Base-by-base conservation (phyloP, 2,113 vertebrate species). In the Colaptes auratus region DNA sequence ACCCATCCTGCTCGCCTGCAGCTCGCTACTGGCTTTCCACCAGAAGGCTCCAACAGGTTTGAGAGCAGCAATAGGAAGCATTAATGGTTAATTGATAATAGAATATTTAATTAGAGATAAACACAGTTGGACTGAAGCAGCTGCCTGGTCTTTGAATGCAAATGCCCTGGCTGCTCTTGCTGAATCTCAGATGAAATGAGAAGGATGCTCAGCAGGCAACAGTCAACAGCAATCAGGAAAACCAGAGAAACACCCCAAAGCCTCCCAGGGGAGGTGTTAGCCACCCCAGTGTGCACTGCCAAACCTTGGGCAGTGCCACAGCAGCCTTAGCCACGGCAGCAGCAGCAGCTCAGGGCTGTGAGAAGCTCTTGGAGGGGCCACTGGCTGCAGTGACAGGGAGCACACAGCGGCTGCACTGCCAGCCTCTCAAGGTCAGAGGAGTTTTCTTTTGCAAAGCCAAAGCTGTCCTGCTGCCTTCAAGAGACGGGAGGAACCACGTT, bases 91-190 rank as follows among this genome's bases (percentile, higher is more conserved):
- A 92, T 63, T 91, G 93, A 89, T 90, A 90, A 80, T 18, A 67
- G 72, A 61, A 82, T 90, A 79, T 69, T 96, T 93, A 82, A 97
- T 92, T 95, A 92, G 90, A 93, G 73, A 71, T 72, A 82, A 78
- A 73, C 42, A 72, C 39, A 25, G 83, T 19, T 21, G 67, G 73
- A 80, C 55, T 5, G 64, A 76, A 88, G 72, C 82, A 92, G 89
- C 84, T 60, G 86, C 82, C 3, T 8, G 55, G 82, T 21, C 59
- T 58, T 3, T 2, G 79, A 74, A 86, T 64, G 83, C 60, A 73
- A 75, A 92, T 12, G 27, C 31, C 81, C 42, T 5, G 78, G 61
- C 58, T 64, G 84, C 84, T 39, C 23, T 1, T 17, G 18, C 7
- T 20, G 46, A 61, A 56, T 73, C 80, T 13, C 50, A 7, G 63